These are phyloP conservation scores for Heteromyza rotundicornis DNA, from an alignment of 2,888 invertebrate species.

Conservation along the genomic window DNA sequence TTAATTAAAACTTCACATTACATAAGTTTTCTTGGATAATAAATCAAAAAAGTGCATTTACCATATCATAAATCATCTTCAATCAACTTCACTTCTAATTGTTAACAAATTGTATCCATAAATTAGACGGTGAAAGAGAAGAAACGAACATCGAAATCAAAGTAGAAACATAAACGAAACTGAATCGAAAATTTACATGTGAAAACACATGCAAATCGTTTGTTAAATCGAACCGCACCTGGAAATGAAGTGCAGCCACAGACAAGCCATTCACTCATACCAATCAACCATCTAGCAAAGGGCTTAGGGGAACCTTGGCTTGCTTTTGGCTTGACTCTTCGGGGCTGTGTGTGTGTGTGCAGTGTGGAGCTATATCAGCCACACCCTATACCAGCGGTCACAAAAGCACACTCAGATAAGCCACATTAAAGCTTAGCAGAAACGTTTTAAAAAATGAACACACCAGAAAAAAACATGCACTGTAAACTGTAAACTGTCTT, in stretches of 20 bases:
- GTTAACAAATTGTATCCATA: conserved; percentile 48
- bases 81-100: conserved; percentile 41
- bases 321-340: no score
- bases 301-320: background rate
- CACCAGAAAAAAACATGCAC: background rate
- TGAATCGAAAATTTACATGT: background rate
- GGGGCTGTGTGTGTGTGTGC: no score
- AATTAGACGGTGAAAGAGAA: conserved; percentile 33
- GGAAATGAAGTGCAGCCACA: background rate
- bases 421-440: background rate
- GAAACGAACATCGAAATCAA: background rate
- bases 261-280: no score
- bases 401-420: background rate
- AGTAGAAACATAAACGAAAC: background rate
- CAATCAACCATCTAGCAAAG: background rate
- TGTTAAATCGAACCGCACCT: conserved; percentile 1
- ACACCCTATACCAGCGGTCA: background rate
- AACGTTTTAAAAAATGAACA: background rate
- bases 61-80: background rate
- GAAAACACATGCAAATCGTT: conserved; percentile 6
- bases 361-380: background rate
- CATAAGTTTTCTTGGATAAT: no score
- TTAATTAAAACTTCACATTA: no score
- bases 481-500: background rate
- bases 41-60: background rate